phyloP scores from a whole-genome alignment of 1,140 invertebrate species.

The Homarus americanus region DNA sequence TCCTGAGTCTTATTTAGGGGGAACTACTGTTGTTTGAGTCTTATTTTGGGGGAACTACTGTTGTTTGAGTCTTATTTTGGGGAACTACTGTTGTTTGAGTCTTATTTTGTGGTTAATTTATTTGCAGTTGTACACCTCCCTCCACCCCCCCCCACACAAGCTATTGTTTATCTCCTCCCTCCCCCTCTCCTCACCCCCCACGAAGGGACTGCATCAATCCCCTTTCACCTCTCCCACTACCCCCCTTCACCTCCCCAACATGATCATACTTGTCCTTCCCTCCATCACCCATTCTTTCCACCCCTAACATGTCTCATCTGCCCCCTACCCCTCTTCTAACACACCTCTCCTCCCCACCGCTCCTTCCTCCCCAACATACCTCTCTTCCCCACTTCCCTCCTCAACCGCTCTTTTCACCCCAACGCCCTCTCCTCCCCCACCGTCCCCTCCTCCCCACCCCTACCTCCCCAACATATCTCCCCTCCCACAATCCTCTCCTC shows the following conservation, averaged over 20 bases:
- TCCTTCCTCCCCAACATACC: not conserved
- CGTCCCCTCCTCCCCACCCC: slow-evolving; percentile 11
- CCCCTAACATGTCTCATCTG: not conserved
- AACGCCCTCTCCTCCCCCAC: not conserved
- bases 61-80: too few species aligned
- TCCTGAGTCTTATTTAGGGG: too few species aligned
- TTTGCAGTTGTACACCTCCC: not conserved
- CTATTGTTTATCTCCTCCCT: not conserved
- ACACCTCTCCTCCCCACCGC: not conserved
- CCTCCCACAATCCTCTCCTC: not conserved
- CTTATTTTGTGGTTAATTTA: too few species aligned
- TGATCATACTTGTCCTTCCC: not conserved
- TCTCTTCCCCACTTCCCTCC: not conserved
- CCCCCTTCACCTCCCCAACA: too few species aligned
- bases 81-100: too few species aligned
- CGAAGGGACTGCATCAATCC: too few species aligned
- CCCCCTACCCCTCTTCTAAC: not conserved
- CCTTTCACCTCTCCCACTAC: too few species aligned
- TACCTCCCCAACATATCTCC: not conserved
- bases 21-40: too few species aligned
- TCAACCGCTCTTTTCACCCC: not conserved
- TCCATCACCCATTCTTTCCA: not conserved
- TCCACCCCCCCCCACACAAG: not conserved
- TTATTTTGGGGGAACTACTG: too few species aligned
- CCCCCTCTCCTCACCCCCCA: too few species aligned